phyloP scores from a whole-genome alignment of 2,113 vertebrate species.

The Opisthocomus hoazin region DNA sequence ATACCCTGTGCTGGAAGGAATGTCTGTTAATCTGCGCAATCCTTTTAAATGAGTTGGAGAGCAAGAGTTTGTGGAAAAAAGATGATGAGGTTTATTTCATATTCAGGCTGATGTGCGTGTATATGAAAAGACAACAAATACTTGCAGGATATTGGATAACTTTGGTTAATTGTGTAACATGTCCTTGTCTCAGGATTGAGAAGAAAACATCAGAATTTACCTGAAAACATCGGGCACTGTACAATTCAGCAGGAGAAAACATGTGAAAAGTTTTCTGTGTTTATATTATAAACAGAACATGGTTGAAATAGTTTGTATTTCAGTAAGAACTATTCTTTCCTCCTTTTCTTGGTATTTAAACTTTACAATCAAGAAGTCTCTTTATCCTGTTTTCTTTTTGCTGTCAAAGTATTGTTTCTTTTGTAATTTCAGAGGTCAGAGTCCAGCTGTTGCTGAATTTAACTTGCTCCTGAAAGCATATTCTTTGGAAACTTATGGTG shows the following conservation, averaged over 20 bases:
- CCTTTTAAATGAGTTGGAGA: slow-evolving; percentile 12
- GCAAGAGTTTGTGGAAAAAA: slow-evolving; percentile 9
- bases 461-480: slow-evolving; percentile 93
- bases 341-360: neutral
- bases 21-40: slow-evolving; percentile 12
- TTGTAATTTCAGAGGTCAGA: slow-evolving; percentile 82
- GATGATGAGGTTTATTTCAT: neutral
- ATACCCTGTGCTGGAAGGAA: slow-evolving; percentile 15
- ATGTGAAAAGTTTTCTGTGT: neutral
- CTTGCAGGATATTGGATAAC: slow-evolving; percentile 5
- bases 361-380: neutral
- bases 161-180: neutral
- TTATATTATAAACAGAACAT: neutral
- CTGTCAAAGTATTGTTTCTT: neutral
- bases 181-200: neutral
- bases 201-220: neutral
- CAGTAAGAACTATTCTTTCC: neutral
- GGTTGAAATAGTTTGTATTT: neutral
- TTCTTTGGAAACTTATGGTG: slow-evolving; percentile 93
- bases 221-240: neutral
- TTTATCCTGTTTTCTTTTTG: neutral
- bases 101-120: neutral
- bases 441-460: slow-evolving; percentile 85
- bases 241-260: neutral
- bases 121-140: neutral